These are phyloP conservation scores for Linhomoeus sp. DNA, from an alignment of 2,888 invertebrate genomes.

Conservation along the genomic window DNA sequence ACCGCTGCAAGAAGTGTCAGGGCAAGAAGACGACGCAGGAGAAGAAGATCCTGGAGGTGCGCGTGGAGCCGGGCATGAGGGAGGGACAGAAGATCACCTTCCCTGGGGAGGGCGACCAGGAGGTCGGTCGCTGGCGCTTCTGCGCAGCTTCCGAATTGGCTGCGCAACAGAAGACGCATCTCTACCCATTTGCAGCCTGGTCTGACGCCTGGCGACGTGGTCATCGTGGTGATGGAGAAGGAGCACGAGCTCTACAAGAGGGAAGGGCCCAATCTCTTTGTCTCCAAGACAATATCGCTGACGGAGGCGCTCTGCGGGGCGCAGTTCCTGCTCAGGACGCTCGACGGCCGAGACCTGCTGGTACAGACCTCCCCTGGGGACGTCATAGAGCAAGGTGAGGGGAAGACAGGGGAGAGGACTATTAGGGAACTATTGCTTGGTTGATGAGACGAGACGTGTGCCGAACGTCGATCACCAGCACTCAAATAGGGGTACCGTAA, in stretches of 20 bases:
- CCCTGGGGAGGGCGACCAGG: slow-evolving; percentile 69
- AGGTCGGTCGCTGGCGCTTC: slow-evolving; percentile 28
- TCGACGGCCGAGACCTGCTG: slow-evolving; percentile 64
- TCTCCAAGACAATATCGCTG: slow-evolving; percentile 28
- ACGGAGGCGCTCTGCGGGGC: slow-evolving; percentile 79
- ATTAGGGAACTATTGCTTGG: too few relatives aligned
- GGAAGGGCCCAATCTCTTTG: slow-evolving; percentile 44
- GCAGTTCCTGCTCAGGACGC: slow-evolving; percentile 57
- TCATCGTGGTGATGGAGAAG: slow-evolving; percentile 61
- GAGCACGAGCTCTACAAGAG: slow-evolving; percentile 58
- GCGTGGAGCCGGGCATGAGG: slow-evolving; percentile 69
- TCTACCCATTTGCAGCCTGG: too few relatives aligned
- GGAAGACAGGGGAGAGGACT: too few relatives aligned
- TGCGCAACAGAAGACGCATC: too few relatives aligned
- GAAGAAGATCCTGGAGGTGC: slow-evolving; percentile 62
- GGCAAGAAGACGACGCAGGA: slow-evolving; percentile 65
- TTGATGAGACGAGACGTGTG: too few relatives aligned
- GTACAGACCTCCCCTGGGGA: slow-evolving; percentile 56
- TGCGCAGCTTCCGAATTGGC: neutral
- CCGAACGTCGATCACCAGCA: too few relatives aligned
- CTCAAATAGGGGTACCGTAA: too few relatives aligned
- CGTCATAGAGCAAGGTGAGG: slow-evolving; percentile 57
- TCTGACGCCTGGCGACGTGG: slow-evolving; percentile 65
- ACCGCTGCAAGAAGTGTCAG: slow-evolving; percentile 57
- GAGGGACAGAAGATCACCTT: slow-evolving; percentile 67